A percentile compares a stretch with the other conserved stretches of the same genome.
Evolutionary conservation across 2,888 invertebrate genomes (phyloP).

Genomic region (Dermolepida albohirtum): DNA sequence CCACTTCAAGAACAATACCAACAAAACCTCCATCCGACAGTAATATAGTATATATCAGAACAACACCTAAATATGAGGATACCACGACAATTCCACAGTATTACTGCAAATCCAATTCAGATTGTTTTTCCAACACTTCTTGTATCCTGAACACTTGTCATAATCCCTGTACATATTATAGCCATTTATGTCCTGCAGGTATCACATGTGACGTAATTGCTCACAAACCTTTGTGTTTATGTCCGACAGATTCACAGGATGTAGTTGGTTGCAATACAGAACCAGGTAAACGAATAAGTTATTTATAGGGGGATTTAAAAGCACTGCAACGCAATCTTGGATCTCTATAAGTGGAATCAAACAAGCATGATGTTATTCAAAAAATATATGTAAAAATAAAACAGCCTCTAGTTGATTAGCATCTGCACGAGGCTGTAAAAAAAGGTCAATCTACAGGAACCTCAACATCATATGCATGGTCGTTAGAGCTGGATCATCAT

Average conservation of each 20-base stretch:
- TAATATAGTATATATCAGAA: constrained; percentile 36
- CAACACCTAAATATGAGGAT: constrained; percentile 33
- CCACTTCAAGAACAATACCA: not conserved
- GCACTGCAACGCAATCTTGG: constrained; percentile 45
- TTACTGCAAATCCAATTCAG: constrained; percentile 28
- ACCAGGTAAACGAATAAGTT: constrained; percentile 69
- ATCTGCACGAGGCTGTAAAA: constrained; percentile 54
- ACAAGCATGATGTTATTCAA: constrained; percentile 54
- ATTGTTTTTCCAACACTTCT: constrained; percentile 65
- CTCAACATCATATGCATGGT: constrained; percentile 56
- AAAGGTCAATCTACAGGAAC: constrained; percentile 58
- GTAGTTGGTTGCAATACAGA: constrained; percentile 69
- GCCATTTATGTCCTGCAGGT: constrained; percentile 63
- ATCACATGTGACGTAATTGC: constrained; percentile 67
- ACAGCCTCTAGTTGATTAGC: constrained; percentile 53
- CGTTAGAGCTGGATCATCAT: constrained; percentile 52
- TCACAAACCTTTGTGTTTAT: constrained; percentile 71
- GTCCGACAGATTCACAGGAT: constrained; percentile 65
- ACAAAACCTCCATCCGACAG: constrained; percentile 22
- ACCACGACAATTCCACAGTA: not conserved
- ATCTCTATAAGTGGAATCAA: constrained; percentile 47
- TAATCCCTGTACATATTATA: constrained; percentile 69
- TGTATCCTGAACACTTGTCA: constrained; percentile 68
- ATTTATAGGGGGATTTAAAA: constrained; percentile 42
- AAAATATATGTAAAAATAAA: constrained; percentile 3